A percentile compares a stretch with the other conserved stretches of the same genome.
Conservation (phyloP, 2,113 vertebrate genomes). For the Poicephalus gulielmi region DNA sequence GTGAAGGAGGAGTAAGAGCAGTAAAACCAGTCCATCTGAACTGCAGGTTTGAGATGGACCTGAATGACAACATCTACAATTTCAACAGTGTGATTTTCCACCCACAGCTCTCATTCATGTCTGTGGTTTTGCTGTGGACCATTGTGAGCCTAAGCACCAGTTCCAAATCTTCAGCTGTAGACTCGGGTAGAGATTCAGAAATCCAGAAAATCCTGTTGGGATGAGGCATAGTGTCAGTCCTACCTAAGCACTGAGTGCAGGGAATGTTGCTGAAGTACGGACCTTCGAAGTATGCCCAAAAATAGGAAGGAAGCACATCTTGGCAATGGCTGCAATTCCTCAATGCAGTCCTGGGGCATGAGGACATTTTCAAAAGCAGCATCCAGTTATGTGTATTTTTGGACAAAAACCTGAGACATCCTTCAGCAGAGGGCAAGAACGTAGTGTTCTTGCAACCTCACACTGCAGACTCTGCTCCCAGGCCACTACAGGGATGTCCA, state of each 20-base stretch:
- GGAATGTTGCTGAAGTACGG: neutral
- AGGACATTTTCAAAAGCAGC: constrained; percentile 6
- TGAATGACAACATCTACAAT: constrained; percentile 6
- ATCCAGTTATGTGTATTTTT: neutral
- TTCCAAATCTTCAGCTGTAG: neutral
- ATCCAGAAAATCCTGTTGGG: constrained; percentile 38
- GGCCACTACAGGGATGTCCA: neutral
- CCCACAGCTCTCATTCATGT: neutral
- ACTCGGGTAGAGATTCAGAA: constrained; percentile 4
- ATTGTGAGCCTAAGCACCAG: neutral
- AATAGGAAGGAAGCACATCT: constrained; percentile 28
- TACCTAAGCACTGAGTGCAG: neutral
- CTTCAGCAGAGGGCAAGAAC: neutral
- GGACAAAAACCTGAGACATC: neutral
- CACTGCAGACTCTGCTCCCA: neutral
- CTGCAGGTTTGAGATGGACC: neutral
- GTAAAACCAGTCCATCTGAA: constrained; percentile 14
- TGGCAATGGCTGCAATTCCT: constrained; percentile 6
- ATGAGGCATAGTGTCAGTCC: neutral
- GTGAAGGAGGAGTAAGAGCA: neutral
- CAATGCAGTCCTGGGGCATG: constrained; percentile 11
- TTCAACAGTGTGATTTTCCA: constrained; percentile 34
- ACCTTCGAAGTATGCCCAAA: neutral
- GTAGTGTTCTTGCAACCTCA: neutral
- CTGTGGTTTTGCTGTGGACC: neutral